These are phyloP conservation scores for Chironomus tentans DNA, from an alignment of 2,888 invertebrate genomes.

Conservation along the genomic window DNA sequence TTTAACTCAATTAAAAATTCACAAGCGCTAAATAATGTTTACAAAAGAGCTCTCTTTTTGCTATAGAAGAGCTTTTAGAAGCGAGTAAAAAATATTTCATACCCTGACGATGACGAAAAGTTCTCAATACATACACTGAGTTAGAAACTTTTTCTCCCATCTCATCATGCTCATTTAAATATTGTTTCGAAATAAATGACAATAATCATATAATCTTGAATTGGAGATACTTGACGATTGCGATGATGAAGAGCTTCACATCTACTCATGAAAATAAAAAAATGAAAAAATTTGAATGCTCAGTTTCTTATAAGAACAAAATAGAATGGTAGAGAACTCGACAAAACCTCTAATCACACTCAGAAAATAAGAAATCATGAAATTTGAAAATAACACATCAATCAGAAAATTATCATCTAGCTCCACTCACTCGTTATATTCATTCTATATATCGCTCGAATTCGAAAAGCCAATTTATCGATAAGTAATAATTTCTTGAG, in stretches of 20 bases:
- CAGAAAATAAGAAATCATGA: conserved; percentile 3
- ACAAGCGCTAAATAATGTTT: neutral
- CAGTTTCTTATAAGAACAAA: neutral
- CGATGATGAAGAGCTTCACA: neutral
- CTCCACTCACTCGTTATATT: neutral
- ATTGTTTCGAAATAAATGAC: neutral
- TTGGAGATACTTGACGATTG: neutral
- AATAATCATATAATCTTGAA: neutral
- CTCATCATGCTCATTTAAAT: neutral
- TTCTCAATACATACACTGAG: neutral
- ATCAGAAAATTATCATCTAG: neutral
- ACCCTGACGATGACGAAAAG: neutral
- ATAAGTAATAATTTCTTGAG: conserved; percentile 8
- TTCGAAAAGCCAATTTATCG: conserved; percentile 3
- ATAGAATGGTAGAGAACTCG: neutral
- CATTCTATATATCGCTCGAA: neutral
- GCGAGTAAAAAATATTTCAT: neutral
- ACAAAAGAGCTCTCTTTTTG: too few species aligned
- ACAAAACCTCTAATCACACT: conserved; percentile 4
- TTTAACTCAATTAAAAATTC: conserved; percentile 17
- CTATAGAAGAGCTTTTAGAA: neutral
- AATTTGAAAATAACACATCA: conserved; percentile 8
- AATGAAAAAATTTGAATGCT: neutral
- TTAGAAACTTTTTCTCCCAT: neutral
- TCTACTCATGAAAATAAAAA: neutral